Evolutionary conservation across 1,140 invertebrate genomes (phyloP), one percentile per base, ranked within the genome.

Genomic region (Orius laevigatus): DNA sequence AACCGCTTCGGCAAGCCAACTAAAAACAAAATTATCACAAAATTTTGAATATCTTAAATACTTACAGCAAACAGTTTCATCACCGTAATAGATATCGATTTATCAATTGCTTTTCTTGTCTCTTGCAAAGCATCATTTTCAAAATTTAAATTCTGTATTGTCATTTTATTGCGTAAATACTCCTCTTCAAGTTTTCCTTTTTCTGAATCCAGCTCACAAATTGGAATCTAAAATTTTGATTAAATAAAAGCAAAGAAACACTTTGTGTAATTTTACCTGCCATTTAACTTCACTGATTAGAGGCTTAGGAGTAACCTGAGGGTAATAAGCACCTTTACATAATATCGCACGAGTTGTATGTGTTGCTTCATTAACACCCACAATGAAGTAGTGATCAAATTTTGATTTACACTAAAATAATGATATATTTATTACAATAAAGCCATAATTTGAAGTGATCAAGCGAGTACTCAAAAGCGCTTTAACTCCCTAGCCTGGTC

Each of bases 21-120:
- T 89, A 25, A 25, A 25, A 25, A 25, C 3, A 25, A 25, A 25
- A 44, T 44, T 46, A 15, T 42, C 38, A 14, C 5, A 12, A 8
- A 20, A 49, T 42, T 42, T 14, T n/a, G n/a, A 25, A 25, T 8
- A 31, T 4, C 5, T 46, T 36, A 10, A 8, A 40, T 56, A 67
- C 68, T 74, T 67, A 89, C 84, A 14, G 86, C 87, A 71, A 96
- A 93, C 15, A 93, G 62, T 66, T 89, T 90, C 51, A 95, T 74
- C 19, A 90, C 73, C n/a, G 77, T 73, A 62, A 90, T 79, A 53
- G 81, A 76, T 4, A 74, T 71, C 14, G 70, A 63, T 59, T 76
- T 79, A 5, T 75, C 70, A 6, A 70, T 66, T 34, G 76, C 69
- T 5, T 81, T 75, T 49, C 66, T 63, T 16, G 64, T 59, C 5